Conservation (phyloP, 2,888 invertebrate genomes). For the Lasioglossum oenotherae region DNA sequence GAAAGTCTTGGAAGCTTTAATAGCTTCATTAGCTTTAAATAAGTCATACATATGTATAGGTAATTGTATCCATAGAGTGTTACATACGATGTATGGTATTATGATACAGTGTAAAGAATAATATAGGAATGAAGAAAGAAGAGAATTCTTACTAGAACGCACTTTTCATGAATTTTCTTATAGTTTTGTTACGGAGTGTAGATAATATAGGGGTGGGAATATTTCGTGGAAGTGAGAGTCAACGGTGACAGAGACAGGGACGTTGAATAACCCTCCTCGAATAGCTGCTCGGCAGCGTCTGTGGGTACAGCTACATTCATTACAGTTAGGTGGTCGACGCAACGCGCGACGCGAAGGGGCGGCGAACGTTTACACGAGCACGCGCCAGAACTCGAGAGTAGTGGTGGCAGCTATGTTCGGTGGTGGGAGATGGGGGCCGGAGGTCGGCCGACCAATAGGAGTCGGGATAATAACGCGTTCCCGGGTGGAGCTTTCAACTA, state of each 20-base stretch:
- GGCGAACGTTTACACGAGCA: constrained; percentile 63
- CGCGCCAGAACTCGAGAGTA: constrained; percentile 61
- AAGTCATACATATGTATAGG: no score
- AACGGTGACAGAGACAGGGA: neutral
- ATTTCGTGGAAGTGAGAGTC: neutral
- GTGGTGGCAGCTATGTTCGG: constrained; percentile 26
- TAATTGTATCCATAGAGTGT: no score
- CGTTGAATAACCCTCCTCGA: neutral
- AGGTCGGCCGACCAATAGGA: constrained; percentile 65
- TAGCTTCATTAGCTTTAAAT: no score
- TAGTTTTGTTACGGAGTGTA: neutral
- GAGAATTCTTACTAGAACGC: neutral
- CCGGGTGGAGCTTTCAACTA: constrained; percentile 78
- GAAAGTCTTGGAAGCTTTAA: no score
- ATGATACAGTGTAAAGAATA: neutral
- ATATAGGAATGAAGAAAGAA: neutral
- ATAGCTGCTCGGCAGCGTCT: constrained; percentile 36
- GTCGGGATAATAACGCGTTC: constrained; percentile 50
- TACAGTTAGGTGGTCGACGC: constrained; percentile 19
- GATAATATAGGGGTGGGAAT: neutral
- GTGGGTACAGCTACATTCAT: constrained; percentile 28
- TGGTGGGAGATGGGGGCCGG: constrained; percentile 59
- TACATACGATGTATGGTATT: no score
- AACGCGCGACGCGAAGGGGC: constrained; percentile 46
- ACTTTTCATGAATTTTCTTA: neutral